Evolutionary conservation across 2,888 invertebrate species (phyloP), one percentile per base, ranked within the genome.

Genomic region (Cybosia mesomella): DNA sequence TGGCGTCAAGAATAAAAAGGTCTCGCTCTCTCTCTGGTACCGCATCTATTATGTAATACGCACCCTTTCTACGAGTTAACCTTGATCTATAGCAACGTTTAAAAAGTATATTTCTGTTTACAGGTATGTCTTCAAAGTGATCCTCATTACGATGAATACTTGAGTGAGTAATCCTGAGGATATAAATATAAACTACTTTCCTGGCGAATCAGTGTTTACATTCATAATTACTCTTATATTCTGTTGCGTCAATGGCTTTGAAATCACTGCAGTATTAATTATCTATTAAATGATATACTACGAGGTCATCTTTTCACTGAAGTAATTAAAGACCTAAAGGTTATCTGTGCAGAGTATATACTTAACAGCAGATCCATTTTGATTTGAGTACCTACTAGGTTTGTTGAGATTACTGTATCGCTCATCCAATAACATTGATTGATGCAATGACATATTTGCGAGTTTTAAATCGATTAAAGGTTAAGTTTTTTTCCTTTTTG

Each of bases 41-140:
- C 13, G n/a, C 36, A 58, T 28, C 36, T 13, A 58, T 36, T n/a
- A 58, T 18, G 36, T 28, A n/a, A 28, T 15, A 36, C 58, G 28
- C 36, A 28, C 21, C 28, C 24, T 24, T 24, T 53, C 11, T 11
- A 9, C 11, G 5, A 54, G 22, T 54, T 18, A 57, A 57, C 57
- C 57, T 57, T 57, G 32, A 18, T 57, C 57, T 57, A 32, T 28
- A 28, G 4, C 57, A 57, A 55, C 2, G 43, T 57, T 55, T 58
- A 43, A 69, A 39, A 8, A 54, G 7, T 55, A 21, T 65, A 15
- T 74, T 67, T 58, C 67, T 81, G 64, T 77, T 81, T 49, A 34
- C 80, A 80, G 82, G 82, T 80, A 81, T 70, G 82, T 70, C 68
- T 57, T 66, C 68, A 72, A 72, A 58, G 63, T 68, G 59, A 68